These are phyloP conservation scores for Aulostomus chinensis DNA, from an alignment of 2,797 vertebrate species.

Conservation along the genomic window DNA sequence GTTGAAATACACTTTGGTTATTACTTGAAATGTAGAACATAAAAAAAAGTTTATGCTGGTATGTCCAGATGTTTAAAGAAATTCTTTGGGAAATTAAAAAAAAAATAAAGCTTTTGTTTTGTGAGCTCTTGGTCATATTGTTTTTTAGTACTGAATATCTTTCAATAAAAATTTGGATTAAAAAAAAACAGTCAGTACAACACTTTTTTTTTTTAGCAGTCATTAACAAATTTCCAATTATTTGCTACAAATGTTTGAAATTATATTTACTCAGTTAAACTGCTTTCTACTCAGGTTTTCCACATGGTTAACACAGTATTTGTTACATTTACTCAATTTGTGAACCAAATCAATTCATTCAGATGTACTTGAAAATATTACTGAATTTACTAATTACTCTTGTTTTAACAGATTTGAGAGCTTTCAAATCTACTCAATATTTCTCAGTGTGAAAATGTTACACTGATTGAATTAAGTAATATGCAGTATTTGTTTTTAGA, in stretches of 20 bases:
- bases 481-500: conserved; percentile 4
- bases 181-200: no score
- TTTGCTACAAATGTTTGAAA: neutral
- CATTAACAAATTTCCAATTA: conserved; percentile 2
- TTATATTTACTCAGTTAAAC: conserved; percentile 1
- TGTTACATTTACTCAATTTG: conserved; percentile 4
- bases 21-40: no score
- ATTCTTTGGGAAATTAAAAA: no score
- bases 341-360: neutral
- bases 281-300: conserved; percentile 2
- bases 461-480: conserved; percentile 1
- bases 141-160: no score
- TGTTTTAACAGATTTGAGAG: conserved; percentile 3
- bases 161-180: no score
- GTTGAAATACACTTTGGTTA: no score
- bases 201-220: neutral
- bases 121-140: no score
- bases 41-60: no score
- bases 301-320: neutral
- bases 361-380: neutral
- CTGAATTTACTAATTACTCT: conserved; percentile 1
- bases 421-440: conserved; percentile 10
- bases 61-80: no score
- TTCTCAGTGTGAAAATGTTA: conserved; percentile 4
- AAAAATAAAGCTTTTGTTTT: no score